Evolutionary conservation across 2,888 invertebrate species (phyloP), one percentile per base, ranked within the genome.

Genomic region (Brachyopa scutellaris): DNA sequence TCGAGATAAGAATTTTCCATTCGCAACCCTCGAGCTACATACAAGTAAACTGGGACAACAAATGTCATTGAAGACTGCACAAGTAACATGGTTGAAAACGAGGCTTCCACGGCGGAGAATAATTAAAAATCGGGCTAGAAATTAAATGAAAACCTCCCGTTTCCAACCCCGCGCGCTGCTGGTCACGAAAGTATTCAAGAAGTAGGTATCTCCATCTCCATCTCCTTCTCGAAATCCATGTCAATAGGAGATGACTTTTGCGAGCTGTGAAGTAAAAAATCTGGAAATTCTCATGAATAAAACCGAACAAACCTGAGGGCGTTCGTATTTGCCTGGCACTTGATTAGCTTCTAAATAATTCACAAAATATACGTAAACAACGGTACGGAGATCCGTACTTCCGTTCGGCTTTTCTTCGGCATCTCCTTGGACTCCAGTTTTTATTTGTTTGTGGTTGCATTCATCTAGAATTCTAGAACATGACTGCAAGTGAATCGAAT

Each of bases 341-440:
- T 82, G 77, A 82, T 82, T 82, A 82, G 82, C 66, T 77, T 77
- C 61, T 82, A 70, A 82, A 82, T 82, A 77, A 82, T 82, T 82
- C 59, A 82, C 38, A 47, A 49, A 76, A 69, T 80, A 51, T 62
- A 74, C 64, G 53, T 62, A n/a, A 40, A n/a, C 23, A 72, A 66
- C 45, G 59, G 51, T 66, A 40, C 31, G 74, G 33, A 72, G 51
- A 21, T 8, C 1, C 17, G n/a, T 7, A 73, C 80, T 76, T 77
- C 82, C 77, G 69, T 74, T 69, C 62, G 21, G 72, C 3, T 40
- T 55, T 61, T 15, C 64, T 70, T 49, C 29, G 6, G 33, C 51
- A 29, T 73, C 40, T 40, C 59, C 38, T 53, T 55, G 31, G 17
- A 69, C 42, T 59, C 13, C 13, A 61, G 45, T 13, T n/a, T 13